Base-by-base conservation (phyloP, 2,888 invertebrate genomes). In the Leptarthrus brevirostris region DNA sequence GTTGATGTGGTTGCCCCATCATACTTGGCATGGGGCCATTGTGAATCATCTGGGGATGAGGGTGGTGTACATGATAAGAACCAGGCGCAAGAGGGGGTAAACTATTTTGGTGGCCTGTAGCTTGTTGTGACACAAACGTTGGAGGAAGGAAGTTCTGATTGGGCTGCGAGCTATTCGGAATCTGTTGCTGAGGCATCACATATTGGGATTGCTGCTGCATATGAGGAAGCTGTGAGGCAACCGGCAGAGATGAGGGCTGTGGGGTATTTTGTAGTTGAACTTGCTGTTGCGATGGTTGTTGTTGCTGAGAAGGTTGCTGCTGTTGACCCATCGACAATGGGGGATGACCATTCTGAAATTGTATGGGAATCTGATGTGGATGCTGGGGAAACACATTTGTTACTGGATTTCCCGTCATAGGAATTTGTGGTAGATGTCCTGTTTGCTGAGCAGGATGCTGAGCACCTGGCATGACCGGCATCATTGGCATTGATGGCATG, bases 291-390 rank as follows among this genome's bases (percentile, higher is more conserved):
- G 76, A 75, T 16, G 78, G 78, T 73, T 78, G 76, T 30, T 75
- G 73, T 54, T 76, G 44, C 40, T 69, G 30, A 54, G 74, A 73
- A 52, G 74, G 77, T 64, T 77, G 72, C 66, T 74, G 75, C 54
- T 74, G 78, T 30, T 74, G 77, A 20, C 61, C 70, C 16, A 78
- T 77, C 30, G 74, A 74, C 71, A 70, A 80, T n/a, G 79, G 76
- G 6, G 78, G 78, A 40, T 82, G 82, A 52, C 83, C 83, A 77
- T 84, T 84, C 76, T 84, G 84, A 75, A 79, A 82, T 61, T 83
- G 82, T 70, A 82, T 79, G 24, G 83, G 82, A 69, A 81, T 80
- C 47, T 77, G 77, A 3, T 64, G 73, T 18, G 14, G 74, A 69
- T 70, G 71, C 8, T 54, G 72, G 6, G 77, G 56, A 66, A 79